Evolutionary conservation across 2,888 invertebrate genomes (phyloP).

Genomic region (Spisula solida): DNA sequence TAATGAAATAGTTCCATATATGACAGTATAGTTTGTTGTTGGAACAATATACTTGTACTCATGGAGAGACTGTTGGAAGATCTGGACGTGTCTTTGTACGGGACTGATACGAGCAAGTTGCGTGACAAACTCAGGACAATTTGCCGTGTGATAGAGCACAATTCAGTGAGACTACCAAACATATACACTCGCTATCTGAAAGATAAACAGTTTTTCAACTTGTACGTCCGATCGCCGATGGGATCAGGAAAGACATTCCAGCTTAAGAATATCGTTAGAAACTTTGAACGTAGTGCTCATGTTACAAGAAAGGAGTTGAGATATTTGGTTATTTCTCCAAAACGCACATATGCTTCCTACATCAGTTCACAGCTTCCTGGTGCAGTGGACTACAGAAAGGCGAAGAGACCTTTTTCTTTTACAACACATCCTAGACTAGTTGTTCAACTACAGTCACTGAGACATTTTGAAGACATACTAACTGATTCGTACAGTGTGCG

Average conservation of each 20-base stretch:
- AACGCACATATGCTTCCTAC: slow-evolving; percentile 32
- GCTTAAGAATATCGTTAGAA: slow-evolving; percentile 16
- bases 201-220: slow-evolving; percentile 29
- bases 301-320: slow-evolving; percentile 12
- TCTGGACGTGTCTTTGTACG: slow-evolving; percentile 28
- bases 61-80: slow-evolving; percentile 27
- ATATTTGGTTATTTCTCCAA: slow-evolving; percentile 29
- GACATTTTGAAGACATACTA: slow-evolving; percentile 32
- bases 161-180: slow-evolving; percentile 21
- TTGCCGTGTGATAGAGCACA: slow-evolving; percentile 30
- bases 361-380: slow-evolving; percentile 10
- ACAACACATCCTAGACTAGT: slow-evolving; percentile 23
- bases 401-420: slow-evolving; percentile 8
- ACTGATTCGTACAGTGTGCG: slow-evolving; percentile 17
- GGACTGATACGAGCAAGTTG: slow-evolving; percentile 26
- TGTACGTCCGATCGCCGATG: slow-evolving; percentile 38
- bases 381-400: slow-evolving; percentile 29
- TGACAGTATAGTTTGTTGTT: neutral
- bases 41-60: neutral
- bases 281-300: slow-evolving; percentile 13
- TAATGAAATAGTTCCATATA: neutral
- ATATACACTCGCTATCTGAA: slow-evolving; percentile 1
- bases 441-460: slow-evolving; percentile 39
- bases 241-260: slow-evolving; percentile 41
- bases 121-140: neutral